Evolutionary conservation across 2,888 invertebrate species (phyloP).

Genomic region (Hemicrepidius hirtus): DNA sequence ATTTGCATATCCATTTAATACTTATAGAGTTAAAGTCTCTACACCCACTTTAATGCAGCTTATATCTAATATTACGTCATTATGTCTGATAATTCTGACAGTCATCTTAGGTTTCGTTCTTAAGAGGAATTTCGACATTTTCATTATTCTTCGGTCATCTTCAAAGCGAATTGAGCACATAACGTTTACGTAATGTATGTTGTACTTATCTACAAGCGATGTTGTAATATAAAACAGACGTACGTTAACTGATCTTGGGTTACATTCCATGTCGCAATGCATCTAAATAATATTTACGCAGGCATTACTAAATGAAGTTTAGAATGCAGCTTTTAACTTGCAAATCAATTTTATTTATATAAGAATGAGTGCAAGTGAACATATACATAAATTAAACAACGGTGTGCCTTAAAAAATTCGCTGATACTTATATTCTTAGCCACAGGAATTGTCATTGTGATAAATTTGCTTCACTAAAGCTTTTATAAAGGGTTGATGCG

Average conservation of each 20-base stretch:
- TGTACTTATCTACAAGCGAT: slow-evolving; percentile 30
- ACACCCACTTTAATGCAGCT: too few relatives aligned
- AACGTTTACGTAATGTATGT: slow-evolving; percentile 38
- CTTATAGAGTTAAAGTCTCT: too few relatives aligned
- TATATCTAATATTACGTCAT: too few relatives aligned
- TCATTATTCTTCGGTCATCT: slow-evolving; percentile 33
- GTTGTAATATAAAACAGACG: slow-evolving; percentile 43
- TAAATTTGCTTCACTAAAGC: not conserved
- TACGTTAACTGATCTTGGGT: slow-evolving; percentile 27
- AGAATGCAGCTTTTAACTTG: slow-evolving; percentile 25
- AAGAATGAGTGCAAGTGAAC: slow-evolving; percentile 1
- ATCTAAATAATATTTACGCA: slow-evolving; percentile 46
- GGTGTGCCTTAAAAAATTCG: not conserved
- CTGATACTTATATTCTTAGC: slow-evolving; percentile 6
- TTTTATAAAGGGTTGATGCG: slow-evolving; percentile 13
- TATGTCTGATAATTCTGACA: not conserved
- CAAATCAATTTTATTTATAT: slow-evolving; percentile 19
- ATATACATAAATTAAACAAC: slow-evolving; percentile 5
- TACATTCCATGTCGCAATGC: slow-evolving; percentile 34
- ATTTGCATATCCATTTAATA: too few relatives aligned
- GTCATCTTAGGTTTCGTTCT: not conserved
- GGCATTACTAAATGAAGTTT: slow-evolving; percentile 8
- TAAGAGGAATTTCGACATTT: slow-evolving; percentile 20
- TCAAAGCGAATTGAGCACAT: slow-evolving; percentile 36
- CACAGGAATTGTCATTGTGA: slow-evolving; percentile 5